Percentiles rank a stretch among this genome's conserved stretches.
Evolutionary conservation across 2,888 invertebrate genomes (phyloP).

Genomic region (Lasioglossum leucozonium): DNA sequence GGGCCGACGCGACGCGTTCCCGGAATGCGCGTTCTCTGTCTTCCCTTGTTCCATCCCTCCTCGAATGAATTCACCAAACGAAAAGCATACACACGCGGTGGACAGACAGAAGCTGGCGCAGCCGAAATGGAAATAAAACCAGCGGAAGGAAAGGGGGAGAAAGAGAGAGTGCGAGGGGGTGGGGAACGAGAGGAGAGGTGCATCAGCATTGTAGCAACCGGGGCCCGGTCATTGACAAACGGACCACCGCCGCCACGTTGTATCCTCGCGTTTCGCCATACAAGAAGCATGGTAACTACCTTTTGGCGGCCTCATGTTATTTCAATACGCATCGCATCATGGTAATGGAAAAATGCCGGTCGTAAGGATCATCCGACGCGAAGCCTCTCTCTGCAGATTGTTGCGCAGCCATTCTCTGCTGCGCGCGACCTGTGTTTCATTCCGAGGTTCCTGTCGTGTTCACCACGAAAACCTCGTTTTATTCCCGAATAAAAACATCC

Average conservation of each 20-base stretch:
- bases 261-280: conserved; percentile 59
- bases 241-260: conserved; percentile 59
- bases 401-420: conserved; percentile 17
- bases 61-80: conserved; percentile 59
- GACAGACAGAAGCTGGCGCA: conserved; percentile 54
- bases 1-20: neutral
- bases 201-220: conserved; percentile 64
- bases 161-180: conserved; percentile 20
- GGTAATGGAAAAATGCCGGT: conserved; percentile 70
- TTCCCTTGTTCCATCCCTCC: conserved; percentile 43
- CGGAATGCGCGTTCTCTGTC: conserved; percentile 8
- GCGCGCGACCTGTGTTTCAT: neutral
- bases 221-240: conserved; percentile 71
- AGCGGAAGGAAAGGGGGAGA: conserved; percentile 40
- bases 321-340: conserved; percentile 70
- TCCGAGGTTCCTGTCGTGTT: neutral
- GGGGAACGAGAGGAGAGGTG: conserved; percentile 1
- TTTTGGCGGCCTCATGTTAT: conserved; percentile 62
- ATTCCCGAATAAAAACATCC: neutral
- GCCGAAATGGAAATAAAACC: conserved; percentile 66
- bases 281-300: conserved; percentile 54
- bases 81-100: conserved; percentile 47
- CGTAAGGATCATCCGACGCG: conserved; percentile 53
- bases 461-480: neutral
- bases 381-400: conserved; percentile 25